Conservation (phyloP, 2,113 vertebrate species). For the Oryzias celebensis region DNA sequence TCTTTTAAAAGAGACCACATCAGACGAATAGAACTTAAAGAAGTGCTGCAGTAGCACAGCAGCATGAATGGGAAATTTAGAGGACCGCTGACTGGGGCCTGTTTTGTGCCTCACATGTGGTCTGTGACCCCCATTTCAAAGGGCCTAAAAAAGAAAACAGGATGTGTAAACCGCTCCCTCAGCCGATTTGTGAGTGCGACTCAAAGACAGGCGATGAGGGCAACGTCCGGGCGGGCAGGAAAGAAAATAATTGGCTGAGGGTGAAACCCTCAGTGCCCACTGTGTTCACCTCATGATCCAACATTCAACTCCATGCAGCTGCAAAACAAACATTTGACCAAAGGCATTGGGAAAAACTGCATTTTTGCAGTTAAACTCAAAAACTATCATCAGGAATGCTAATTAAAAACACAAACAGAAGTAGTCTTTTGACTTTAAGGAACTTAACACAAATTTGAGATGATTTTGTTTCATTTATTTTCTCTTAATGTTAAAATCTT, state of each 20-base stretch:
- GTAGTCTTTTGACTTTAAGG: too few species aligned
- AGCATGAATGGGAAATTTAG: constrained; percentile 72
- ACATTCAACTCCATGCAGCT: not conserved
- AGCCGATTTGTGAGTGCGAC: constrained; percentile 50
- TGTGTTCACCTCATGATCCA: not conserved
- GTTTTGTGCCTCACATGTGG: constrained; percentile 72
- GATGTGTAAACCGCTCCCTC: constrained; percentile 51
- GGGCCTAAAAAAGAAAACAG: constrained; percentile 60
- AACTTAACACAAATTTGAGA: too few species aligned
- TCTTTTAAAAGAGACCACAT: constrained; percentile 61
- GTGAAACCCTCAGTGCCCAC: constrained; percentile 2
- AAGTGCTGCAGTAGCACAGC: constrained; percentile 23
- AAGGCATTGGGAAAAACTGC: too few species aligned
- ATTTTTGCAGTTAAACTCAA: too few species aligned
- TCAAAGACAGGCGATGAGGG: constrained; percentile 46
- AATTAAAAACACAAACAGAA: too few species aligned
- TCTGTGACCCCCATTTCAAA: constrained; percentile 68
- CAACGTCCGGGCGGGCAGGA: constrained; percentile 43
- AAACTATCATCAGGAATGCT: too few species aligned
- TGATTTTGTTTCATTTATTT: too few species aligned
- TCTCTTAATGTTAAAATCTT: too few species aligned
- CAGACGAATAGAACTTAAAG: constrained; percentile 60
- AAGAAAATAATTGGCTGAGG: constrained; percentile 44
- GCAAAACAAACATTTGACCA: not conserved
- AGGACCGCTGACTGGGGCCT: constrained; percentile 64